Conservation (phyloP, 1,140 invertebrate genomes). For the Paraescarpia echinospica region DNA sequence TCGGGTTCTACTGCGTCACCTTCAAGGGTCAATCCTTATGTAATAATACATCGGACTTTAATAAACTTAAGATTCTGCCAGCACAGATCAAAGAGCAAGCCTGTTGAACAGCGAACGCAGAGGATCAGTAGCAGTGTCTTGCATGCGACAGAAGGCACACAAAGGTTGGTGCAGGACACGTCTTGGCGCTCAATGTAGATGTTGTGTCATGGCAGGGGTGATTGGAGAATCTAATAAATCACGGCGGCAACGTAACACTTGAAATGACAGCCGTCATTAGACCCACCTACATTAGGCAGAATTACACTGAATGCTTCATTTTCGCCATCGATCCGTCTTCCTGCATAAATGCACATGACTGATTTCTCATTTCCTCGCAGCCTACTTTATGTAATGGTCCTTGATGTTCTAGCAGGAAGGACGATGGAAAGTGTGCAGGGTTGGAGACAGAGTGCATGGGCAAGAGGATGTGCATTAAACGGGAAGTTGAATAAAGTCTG, state of each 20-base stretch:
- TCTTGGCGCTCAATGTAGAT: not conserved
- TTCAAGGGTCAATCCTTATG: no score
- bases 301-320: not conserved
- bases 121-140: not conserved
- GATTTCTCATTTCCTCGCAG: not conserved
- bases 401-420: not conserved
- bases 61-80: not conserved
- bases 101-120: not conserved
- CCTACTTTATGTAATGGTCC: not conserved
- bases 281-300: not conserved
- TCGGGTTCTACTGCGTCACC: no score
- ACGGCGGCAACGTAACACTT: not conserved
- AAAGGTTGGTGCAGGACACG: not conserved
- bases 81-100: not conserved
- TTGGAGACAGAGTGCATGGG: not conserved
- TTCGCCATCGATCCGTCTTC: not conserved
- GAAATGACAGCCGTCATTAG: not conserved
- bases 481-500: not conserved
- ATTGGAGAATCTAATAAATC: not conserved
- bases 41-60: not conserved
- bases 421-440: not conserved
- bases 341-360: not conserved
- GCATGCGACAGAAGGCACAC: not conserved
- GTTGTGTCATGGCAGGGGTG: not conserved
- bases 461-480: not conserved